A percentile compares a stretch with the other conserved stretches of the same genome.
These are phyloP conservation scores for Callinectes sapidus DNA, from an alignment of 2,888 invertebrate genomes.

Conservation along the genomic window DNA sequence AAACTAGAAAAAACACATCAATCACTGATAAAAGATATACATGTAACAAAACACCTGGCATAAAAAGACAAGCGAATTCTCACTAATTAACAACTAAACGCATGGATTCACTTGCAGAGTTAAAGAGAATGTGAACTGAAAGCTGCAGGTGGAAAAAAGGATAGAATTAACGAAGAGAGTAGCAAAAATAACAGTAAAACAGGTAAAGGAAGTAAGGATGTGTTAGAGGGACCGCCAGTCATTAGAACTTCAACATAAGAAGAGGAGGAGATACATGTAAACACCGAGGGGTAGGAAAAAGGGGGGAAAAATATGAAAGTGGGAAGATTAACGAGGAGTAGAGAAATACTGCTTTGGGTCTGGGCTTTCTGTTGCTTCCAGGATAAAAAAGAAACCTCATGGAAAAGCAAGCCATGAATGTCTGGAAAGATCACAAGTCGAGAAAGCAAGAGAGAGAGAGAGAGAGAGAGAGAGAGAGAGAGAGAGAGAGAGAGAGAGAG, in stretches of 20 bases:
- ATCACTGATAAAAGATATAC: neutral
- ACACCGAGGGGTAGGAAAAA: neutral
- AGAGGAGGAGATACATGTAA: neutral
- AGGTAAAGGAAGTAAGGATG: neutral
- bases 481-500: constrained; percentile 24
- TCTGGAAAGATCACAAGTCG: neutral
- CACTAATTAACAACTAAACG: neutral
- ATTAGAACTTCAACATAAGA: neutral
- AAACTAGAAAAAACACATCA: neutral
- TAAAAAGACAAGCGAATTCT: neutral
- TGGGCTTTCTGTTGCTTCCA: neutral
- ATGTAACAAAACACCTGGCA: neutral
- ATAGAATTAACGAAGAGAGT: neutral
- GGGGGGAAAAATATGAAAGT: neutral
- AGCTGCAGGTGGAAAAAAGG: neutral
- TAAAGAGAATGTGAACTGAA: neutral
- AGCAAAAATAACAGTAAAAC: neutral
- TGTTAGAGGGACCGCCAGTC: neutral
- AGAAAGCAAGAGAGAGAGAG: neutral
- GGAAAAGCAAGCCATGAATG: constrained; percentile 5
- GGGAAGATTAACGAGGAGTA: neutral
- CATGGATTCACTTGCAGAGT: neutral
- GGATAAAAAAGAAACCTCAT: neutral
- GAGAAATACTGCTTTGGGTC: neutral
- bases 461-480: constrained; percentile 30